Evolutionary conservation across 2,113 vertebrate species (phyloP).

Genomic region (Hemibagrus wyckioides): DNA sequence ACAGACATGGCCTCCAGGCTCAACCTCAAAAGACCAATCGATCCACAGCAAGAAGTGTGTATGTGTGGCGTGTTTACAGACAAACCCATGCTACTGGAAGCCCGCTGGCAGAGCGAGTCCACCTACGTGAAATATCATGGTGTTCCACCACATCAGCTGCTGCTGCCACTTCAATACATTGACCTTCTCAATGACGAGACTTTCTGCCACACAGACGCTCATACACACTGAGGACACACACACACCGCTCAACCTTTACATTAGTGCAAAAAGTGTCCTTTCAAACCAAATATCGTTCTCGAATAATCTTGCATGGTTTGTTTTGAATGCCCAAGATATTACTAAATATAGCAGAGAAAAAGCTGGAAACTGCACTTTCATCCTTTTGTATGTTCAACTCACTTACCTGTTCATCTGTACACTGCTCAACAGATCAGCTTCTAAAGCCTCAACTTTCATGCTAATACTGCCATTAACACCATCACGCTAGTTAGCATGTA

Average conservation of each 20-base stretch:
- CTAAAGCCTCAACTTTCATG: background rate
- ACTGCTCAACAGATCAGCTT: background rate
- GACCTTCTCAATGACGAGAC: conserved; percentile 15
- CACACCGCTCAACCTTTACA: background rate
- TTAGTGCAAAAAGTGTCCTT: background rate
- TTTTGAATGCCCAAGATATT: background rate
- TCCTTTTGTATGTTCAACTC: background rate
- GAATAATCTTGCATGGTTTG: background rate
- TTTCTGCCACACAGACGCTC: background rate
- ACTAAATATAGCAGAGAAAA: background rate
- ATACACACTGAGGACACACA: background rate
- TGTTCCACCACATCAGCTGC: background rate
- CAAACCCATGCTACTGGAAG: background rate
- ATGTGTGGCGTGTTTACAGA: background rate
- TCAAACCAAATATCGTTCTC: background rate
- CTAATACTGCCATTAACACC: background rate
- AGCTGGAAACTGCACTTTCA: background rate
- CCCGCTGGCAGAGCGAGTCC: background rate
- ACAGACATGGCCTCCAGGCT: conserved; percentile 25
- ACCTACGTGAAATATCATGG: background rate
- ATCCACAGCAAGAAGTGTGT: background rate
- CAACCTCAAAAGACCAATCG: conserved; percentile 23
- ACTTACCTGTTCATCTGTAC: background rate
- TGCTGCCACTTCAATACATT: background rate
- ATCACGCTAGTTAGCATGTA: background rate